Evolutionary conservation across 2,888 invertebrate species (phyloP).

Genomic region (Pogonocherus hispidulus): DNA sequence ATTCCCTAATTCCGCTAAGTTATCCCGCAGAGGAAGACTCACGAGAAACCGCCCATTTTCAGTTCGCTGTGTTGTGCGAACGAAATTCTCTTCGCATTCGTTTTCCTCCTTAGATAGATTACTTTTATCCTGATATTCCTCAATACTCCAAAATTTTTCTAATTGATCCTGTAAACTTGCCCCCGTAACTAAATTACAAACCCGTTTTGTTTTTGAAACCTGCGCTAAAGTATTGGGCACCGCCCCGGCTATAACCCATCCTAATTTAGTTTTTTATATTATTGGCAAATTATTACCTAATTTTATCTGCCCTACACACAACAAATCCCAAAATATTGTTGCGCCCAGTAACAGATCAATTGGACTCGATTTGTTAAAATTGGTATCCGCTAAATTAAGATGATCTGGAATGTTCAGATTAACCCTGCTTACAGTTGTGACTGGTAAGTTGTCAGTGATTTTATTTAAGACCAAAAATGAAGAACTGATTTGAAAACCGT

Average conservation of each 20-base stretch:
- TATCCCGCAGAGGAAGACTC: conserved; percentile 16
- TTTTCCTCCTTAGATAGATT: conserved; percentile 9
- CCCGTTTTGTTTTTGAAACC: neutral
- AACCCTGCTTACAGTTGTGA: neutral
- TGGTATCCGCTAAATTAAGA: neutral
- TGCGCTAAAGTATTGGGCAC: neutral
- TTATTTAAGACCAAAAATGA: conserved; percentile 7
- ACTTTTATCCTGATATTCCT: neutral
- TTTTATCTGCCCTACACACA: conserved; percentile 18
- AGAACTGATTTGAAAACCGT: neutral
- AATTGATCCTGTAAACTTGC: conserved; percentile 3
- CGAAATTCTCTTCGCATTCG: conserved; percentile 6
- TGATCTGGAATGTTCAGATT: neutral
- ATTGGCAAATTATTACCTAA: conserved; percentile 12
- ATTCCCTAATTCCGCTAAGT: neutral
- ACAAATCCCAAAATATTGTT: conserved; percentile 15
- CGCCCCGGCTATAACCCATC: conserved; percentile 12
- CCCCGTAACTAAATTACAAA: conserved; percentile 1
- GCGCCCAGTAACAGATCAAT: neutral
- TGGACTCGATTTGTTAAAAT: neutral
- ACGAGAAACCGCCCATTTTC: conserved; percentile 26
- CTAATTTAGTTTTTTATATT: conserved; percentile 21
- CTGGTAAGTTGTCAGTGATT: conserved; percentile 6
- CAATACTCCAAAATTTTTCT: conserved; percentile 15
- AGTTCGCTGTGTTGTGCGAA: neutral